Conservation (phyloP, 2,797 vertebrate genomes). For the Chrosomus eos region DNA sequence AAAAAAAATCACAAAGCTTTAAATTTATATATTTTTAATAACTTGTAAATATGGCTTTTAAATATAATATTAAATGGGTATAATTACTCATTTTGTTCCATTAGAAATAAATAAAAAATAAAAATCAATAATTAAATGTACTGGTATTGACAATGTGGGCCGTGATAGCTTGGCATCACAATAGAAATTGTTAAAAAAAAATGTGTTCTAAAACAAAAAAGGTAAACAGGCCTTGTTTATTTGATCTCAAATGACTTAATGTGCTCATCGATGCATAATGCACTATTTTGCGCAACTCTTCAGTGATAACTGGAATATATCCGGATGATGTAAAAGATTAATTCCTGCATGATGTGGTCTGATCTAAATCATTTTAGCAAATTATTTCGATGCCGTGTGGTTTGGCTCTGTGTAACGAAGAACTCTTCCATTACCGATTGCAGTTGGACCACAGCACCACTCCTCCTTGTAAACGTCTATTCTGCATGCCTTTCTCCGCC, state of each 20-base stretch:
- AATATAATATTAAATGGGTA: neutral
- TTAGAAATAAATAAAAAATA: neutral
- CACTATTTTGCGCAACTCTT: conserved; percentile 47
- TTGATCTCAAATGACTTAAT: conserved; percentile 60
- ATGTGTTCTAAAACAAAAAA: neutral
- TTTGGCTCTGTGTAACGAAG: conserved; percentile 55
- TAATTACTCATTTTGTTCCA: neutral
- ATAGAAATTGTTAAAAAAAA: neutral
- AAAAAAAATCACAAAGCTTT: too few species aligned
- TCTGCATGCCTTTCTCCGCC: conserved; percentile 36
- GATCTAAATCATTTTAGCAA: conserved; percentile 62
- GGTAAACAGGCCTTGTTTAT: conserved; percentile 55
- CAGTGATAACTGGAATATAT: conserved; percentile 57
- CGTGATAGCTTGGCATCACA: neutral
- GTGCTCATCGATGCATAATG: conserved; percentile 52
- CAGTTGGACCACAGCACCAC: conserved; percentile 44
- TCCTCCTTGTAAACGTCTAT: conserved; percentile 38
- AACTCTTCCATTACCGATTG: conserved; percentile 57
- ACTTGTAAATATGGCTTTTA: neutral
- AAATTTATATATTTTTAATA: too few species aligned
- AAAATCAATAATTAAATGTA: neutral
- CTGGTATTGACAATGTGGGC: neutral
- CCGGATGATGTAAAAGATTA: conserved; percentile 59
- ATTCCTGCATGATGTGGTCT: conserved; percentile 60
- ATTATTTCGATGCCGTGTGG: conserved; percentile 60